Conservation (phyloP, 1,140 invertebrate species). For the Alviniconcha marisindica region DNA sequence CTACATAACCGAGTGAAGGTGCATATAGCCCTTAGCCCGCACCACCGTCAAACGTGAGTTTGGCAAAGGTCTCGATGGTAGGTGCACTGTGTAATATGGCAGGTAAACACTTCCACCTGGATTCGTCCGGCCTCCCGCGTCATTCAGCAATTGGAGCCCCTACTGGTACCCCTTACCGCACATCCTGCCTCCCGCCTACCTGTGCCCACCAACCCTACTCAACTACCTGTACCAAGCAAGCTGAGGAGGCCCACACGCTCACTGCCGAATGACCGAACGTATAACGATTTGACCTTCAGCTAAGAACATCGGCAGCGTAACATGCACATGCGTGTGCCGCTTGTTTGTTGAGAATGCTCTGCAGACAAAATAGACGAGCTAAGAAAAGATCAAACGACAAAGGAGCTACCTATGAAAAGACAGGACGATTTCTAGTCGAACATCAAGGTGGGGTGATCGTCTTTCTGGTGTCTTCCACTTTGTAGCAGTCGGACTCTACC, state of each 20-base stretch:
- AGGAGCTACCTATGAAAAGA: too few species aligned
- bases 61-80: not conserved
- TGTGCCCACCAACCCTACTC: too few species aligned
- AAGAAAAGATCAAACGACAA: too few species aligned
- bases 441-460: too few species aligned
- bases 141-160: too few species aligned
- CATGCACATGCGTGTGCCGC: not conserved
- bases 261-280: not conserved
- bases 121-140: not conserved
- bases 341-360: too few species aligned
- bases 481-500: too few species aligned
- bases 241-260: not conserved
- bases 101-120: not conserved
- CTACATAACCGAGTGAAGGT: not conserved
- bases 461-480: too few species aligned
- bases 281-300: not conserved
- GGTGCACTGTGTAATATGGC: not conserved
- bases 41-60: not conserved
- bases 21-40: not conserved
- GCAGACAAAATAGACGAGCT: too few species aligned
- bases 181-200: not conserved
- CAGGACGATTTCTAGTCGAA: too few species aligned
- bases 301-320: not conserved
- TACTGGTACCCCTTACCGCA: not conserved
- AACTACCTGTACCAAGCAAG: too few species aligned